These are phyloP conservation scores for Eremobia ochroleuca DNA, from an alignment of 2,888 invertebrate species.

Conservation along the genomic window DNA sequence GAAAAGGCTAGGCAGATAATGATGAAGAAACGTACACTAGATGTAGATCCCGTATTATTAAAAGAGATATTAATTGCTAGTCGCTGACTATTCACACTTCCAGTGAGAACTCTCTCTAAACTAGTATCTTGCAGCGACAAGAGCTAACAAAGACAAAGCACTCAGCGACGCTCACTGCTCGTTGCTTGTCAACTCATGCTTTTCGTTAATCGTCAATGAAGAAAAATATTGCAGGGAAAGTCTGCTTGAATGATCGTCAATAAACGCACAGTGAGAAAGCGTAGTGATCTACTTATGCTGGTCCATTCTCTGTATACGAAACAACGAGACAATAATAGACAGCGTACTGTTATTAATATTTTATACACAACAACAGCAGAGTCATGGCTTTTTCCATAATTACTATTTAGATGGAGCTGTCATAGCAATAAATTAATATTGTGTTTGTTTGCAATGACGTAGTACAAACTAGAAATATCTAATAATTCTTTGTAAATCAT, in stretches of 20 bases:
- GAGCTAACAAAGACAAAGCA: too few relatives aligned
- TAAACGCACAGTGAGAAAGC: neutral
- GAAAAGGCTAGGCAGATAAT: too few relatives aligned
- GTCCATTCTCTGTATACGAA: neutral
- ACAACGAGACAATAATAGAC: too few relatives aligned
- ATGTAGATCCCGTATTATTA: too few relatives aligned
- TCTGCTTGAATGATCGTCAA: neutral
- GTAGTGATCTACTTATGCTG: neutral
- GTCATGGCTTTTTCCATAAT: constrained; percentile 40
- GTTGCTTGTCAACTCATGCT: too few relatives aligned
- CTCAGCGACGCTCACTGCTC: too few relatives aligned
- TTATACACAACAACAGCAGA: neutral
- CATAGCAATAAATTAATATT: neutral
- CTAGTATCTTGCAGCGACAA: too few relatives aligned
- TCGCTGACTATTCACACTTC: too few relatives aligned
- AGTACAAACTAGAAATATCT: constrained; percentile 1
- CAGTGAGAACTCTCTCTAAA: too few relatives aligned
- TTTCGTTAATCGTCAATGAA: neutral
- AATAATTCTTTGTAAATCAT: neutral
- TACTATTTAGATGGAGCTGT: neutral
- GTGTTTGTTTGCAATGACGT: constrained; percentile 17
- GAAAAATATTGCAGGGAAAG: neutral
- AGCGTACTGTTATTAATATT: too few relatives aligned
- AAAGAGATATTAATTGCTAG: too few relatives aligned
- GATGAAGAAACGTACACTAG: too few relatives aligned